These are phyloP conservation scores for Notothenia rossii DNA, from an alignment of 2,113 vertebrate genomes.

Conservation along the genomic window DNA sequence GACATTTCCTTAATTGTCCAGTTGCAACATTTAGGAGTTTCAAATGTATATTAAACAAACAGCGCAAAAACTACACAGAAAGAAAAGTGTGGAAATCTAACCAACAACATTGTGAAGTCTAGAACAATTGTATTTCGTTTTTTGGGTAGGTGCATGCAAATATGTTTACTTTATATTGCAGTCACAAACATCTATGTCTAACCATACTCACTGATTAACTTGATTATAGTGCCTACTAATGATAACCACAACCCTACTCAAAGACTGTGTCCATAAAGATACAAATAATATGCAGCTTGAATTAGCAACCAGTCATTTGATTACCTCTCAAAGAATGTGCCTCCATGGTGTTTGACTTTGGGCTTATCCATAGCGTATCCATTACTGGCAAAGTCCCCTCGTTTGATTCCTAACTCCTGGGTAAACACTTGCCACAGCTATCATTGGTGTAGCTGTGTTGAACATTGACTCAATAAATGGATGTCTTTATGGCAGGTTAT, in stretches of 20 bases:
- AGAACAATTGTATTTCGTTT: background rate
- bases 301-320: background rate
- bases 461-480: slow-evolving; percentile 72
- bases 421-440: slow-evolving; percentile 38
- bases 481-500: slow-evolving; percentile 73
- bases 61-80: background rate
- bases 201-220: slow-evolving; percentile 36
- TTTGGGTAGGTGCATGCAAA: background rate
- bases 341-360: background rate
- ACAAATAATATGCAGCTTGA: background rate
- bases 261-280: background rate
- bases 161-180: too few relatives aligned
- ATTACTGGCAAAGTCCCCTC: slow-evolving; percentile 6
- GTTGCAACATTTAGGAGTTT: background rate
- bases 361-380: background rate
- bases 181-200: background rate
- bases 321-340: background rate
- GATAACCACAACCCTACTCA: background rate
- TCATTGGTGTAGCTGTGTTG: slow-evolving; percentile 42
- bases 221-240: background rate
- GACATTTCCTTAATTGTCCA: slow-evolving; percentile 1
- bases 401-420: slow-evolving; percentile 13
- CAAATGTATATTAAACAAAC: background rate
- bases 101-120: background rate
- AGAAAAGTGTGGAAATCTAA: background rate